A percentile compares a stretch with the other conserved stretches of the same genome.
phyloP scores from a whole-genome alignment of 2,888 invertebrate species.

The Troglohyphantes excavatus region DNA sequence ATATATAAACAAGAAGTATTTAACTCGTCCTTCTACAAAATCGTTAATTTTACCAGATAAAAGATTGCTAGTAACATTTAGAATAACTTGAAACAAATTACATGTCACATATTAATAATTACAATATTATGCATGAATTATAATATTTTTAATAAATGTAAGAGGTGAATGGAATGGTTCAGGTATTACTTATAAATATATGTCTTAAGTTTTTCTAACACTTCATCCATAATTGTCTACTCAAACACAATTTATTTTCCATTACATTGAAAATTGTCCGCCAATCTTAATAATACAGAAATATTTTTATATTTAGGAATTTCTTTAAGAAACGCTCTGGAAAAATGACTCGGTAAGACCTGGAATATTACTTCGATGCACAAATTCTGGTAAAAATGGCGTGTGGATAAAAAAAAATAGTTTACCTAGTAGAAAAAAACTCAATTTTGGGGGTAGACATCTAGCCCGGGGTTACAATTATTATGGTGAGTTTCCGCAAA shows the following conservation, averaged over 20 bases:
- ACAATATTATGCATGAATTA: too few species aligned
- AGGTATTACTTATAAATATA: too few species aligned
- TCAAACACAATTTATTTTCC: not conserved
- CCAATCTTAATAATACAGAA: not conserved
- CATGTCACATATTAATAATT: too few species aligned
- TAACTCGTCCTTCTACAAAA: too few species aligned
- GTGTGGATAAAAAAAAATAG: not conserved
- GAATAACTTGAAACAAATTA: too few species aligned
- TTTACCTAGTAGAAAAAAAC: not conserved
- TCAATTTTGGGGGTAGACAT: not conserved
- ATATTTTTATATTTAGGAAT: not conserved
- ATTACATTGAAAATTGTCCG: not conserved
- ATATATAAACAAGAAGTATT: too few species aligned
- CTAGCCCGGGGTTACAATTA: slow-evolving; percentile 1
- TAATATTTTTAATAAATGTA: too few species aligned
- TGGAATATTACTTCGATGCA: not conserved
- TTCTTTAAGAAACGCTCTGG: not conserved
- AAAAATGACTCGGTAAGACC: not conserved
- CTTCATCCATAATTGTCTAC: not conserved
- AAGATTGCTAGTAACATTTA: too few species aligned
- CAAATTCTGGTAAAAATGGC: slow-evolving; percentile 2
- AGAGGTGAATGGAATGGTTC: too few species aligned
- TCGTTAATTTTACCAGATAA: too few species aligned
- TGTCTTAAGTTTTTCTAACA: too few species aligned
- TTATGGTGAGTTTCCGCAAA: slow-evolving; percentile 2